These are phyloP conservation scores for Planococcus citri DNA, from an alignment of 1,140 invertebrate species.

Conservation along the genomic window DNA sequence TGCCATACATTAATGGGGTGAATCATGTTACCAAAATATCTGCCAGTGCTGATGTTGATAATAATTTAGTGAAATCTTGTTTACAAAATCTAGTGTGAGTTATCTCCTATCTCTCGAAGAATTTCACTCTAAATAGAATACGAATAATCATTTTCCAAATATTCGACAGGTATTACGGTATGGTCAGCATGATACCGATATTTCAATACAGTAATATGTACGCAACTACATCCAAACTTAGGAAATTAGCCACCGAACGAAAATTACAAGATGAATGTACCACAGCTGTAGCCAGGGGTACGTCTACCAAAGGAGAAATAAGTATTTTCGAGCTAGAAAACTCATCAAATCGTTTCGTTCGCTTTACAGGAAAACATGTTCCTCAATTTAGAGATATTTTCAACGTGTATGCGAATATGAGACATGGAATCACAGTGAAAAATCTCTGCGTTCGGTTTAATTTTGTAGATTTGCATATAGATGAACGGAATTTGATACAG, in stretches of 20 bases:
- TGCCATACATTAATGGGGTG: slow-evolving; percentile 82
- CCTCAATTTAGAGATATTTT: slow-evolving; percentile 41
- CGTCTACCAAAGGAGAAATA: too few species aligned
- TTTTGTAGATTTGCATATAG: slow-evolving; percentile 57
- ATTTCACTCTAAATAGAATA: too few species aligned
- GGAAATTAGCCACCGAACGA: slow-evolving; percentile 51
- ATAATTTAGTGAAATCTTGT: slow-evolving; percentile 84
- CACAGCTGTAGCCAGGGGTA: slow-evolving; percentile 50
- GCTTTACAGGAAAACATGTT: neutral
- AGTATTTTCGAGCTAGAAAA: neutral
- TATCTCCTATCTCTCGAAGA: slow-evolving; percentile 25
- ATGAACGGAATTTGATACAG: slow-evolving; percentile 76
- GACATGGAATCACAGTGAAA: slow-evolving; percentile 68
- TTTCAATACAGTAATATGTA: slow-evolving; percentile 92
- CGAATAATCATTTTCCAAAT: neutral
- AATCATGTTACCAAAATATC: slow-evolving; percentile 79
- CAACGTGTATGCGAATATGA: slow-evolving; percentile 67
- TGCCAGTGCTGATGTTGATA: slow-evolving; percentile 76
- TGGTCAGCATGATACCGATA: slow-evolving; percentile 71
- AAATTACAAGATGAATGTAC: slow-evolving; percentile 63
- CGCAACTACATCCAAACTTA: slow-evolving; percentile 68
- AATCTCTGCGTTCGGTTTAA: slow-evolving; percentile 70
- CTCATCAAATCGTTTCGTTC: neutral
- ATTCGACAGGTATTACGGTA: slow-evolving; percentile 49
- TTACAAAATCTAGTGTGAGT: slow-evolving; percentile 82